A percentile compares a stretch with the other conserved stretches of the same genome.
phyloP scores from a whole-genome alignment of 2,888 invertebrate genomes.

The Cephus pygmeus region DNA sequence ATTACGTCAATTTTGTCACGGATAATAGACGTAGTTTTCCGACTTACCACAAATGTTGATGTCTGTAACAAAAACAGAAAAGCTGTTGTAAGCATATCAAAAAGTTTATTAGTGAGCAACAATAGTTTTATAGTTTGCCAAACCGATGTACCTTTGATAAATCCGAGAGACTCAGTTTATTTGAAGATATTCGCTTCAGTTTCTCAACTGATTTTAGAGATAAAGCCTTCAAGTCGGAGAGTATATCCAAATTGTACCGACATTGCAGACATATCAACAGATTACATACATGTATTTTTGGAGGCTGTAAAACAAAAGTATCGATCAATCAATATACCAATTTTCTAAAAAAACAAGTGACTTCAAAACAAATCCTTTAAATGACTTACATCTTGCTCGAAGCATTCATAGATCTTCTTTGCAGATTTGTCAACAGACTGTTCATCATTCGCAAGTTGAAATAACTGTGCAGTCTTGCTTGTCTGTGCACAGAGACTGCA shows the following conservation, averaged over 20 bases:
- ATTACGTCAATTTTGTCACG: background rate
- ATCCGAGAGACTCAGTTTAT: conserved; percentile 32
- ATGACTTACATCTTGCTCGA: conserved; percentile 46
- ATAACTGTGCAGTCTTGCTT: conserved; percentile 39
- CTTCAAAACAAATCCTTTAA: background rate
- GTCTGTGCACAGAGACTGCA: conserved; percentile 48
- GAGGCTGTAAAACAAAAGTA: background rate
- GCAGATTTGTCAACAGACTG: conserved; percentile 35
- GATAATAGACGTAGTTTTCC: conserved; percentile 43
- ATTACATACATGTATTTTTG: background rate
- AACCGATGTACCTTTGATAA: conserved; percentile 49
- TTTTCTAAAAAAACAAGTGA: background rate
- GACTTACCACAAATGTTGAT: conserved; percentile 48
- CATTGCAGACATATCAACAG: conserved; percentile 54
- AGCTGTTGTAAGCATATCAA: background rate
- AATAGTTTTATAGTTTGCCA: background rate
- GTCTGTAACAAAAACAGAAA: conserved; percentile 38
- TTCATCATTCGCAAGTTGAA: conserved; percentile 45
- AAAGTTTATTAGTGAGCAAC: background rate
- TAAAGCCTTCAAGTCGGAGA: conserved; percentile 51
- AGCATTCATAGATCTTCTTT: conserved; percentile 42
- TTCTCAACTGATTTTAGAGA: conserved; percentile 36
- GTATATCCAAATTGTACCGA: conserved; percentile 56
- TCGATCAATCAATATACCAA: background rate
- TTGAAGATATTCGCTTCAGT: conserved; percentile 31